phyloP scores from a whole-genome alignment of 2,888 invertebrate species.

The Agrotis exclamationis region DNA sequence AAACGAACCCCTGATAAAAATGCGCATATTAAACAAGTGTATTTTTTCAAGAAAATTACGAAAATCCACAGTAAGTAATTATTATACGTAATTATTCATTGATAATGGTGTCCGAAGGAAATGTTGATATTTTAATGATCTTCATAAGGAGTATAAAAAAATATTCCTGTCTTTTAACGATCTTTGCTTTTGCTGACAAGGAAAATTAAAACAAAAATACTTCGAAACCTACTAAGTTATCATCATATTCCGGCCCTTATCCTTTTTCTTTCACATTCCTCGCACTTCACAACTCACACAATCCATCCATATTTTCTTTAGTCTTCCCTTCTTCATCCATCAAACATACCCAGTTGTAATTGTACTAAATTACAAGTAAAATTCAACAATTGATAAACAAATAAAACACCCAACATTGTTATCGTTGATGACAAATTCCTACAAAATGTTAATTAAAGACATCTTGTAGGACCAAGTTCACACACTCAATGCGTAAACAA shows the following conservation, averaged over 20 bases:
- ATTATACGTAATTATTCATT: slow-evolving; percentile 25
- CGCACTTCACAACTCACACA: no score
- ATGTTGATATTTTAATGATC: slow-evolving; percentile 33
- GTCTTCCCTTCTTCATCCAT: no score
- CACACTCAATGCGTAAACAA: slow-evolving; percentile 23
- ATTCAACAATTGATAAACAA: slow-evolving; percentile 17
- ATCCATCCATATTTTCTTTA: no score
- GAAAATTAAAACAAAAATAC: neutral
- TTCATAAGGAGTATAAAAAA: neutral
- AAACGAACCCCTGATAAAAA: slow-evolving; percentile 55
- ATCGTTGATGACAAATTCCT: slow-evolving; percentile 7
- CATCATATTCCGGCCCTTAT: no score
- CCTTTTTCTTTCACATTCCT: no score
- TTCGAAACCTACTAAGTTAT: no score
- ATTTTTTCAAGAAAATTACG: slow-evolving; percentile 7
- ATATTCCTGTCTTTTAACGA: neutral
- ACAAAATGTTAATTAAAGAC: slow-evolving; percentile 22
- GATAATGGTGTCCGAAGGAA: slow-evolving; percentile 7
- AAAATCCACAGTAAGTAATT: slow-evolving; percentile 14
- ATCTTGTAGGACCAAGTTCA: slow-evolving; percentile 25
- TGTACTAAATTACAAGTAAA: neutral
- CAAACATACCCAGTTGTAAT: no score
- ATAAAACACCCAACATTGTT: neutral
- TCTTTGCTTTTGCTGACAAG: slow-evolving; percentile 8
- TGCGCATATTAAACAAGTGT: slow-evolving; percentile 26